Evolutionary conservation across 1,140 invertebrate genomes (phyloP).

Genomic region (Megathymus violae): DNA sequence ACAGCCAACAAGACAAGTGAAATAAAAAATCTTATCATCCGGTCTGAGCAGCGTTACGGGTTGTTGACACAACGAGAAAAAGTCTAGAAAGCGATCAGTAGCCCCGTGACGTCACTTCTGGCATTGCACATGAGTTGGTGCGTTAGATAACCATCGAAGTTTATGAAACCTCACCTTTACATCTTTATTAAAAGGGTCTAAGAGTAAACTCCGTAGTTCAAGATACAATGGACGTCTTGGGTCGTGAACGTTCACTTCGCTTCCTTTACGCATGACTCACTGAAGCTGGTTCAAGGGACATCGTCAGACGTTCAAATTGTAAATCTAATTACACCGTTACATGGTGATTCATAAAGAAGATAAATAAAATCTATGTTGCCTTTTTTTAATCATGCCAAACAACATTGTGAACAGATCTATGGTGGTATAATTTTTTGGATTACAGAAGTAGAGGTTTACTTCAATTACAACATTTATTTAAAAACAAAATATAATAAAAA

Average conservation of each 20-base stretch:
- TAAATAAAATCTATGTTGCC: too few species aligned
- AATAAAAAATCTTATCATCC: conserved; percentile 47
- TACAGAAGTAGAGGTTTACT: too few species aligned
- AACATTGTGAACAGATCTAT: too few species aligned
- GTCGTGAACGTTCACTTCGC: conserved; percentile 36
- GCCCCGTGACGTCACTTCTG: conserved; percentile 45
- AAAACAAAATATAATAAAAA: background rate
- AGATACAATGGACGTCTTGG: conserved; percentile 31
- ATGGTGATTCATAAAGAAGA: conserved; percentile 39
- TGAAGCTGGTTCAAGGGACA: conserved; percentile 31
- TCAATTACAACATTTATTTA: too few species aligned
- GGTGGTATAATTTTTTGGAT: background rate
- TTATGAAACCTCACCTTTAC: conserved; percentile 15
- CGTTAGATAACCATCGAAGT: conserved; percentile 30
- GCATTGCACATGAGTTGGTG: conserved; percentile 36
- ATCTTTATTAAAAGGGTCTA: conserved; percentile 3
- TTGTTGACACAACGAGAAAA: conserved; percentile 39
- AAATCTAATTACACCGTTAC: conserved; percentile 38
- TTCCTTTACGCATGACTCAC: conserved; percentile 38
- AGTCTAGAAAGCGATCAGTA: conserved; percentile 42
- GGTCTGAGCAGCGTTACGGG: conserved; percentile 40
- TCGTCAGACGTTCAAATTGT: conserved; percentile 38
- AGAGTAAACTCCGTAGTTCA: conserved; percentile 26
- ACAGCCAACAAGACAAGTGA: conserved; percentile 30
- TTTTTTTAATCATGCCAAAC: too few species aligned